Percentiles rank a stretch among this genome's conserved stretches.
phyloP scores from a whole-genome alignment of 2,113 vertebrate genomes.

The Prunella fulvescens region DNA sequence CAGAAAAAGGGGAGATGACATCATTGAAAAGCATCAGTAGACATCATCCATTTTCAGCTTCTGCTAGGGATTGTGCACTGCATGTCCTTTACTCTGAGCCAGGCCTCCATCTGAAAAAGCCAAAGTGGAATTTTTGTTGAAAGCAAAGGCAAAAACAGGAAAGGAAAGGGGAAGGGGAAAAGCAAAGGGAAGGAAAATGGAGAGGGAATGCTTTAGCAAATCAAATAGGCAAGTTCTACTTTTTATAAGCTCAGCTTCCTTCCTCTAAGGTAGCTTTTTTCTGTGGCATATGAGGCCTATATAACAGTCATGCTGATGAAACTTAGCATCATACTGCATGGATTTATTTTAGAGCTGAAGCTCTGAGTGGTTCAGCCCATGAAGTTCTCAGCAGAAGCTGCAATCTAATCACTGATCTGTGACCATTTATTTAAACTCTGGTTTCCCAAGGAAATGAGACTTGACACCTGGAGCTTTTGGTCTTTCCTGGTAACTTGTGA shows the following conservation, averaged over 20 bases:
- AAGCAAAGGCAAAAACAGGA: not conserved
- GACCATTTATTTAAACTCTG: not conserved
- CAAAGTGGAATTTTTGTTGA: conserved; percentile 23
- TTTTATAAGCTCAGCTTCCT: not conserved
- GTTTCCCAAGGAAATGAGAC: not conserved
- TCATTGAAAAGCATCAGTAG: not conserved
- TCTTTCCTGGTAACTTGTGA: not conserved
- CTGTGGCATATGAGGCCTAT: not conserved
- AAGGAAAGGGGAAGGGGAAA: not conserved
- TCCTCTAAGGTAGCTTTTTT: not conserved
- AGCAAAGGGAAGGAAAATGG: not conserved
- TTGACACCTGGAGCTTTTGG: not conserved
- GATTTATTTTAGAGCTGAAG: not conserved
- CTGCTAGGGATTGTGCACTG: not conserved
- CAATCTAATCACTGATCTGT: not conserved
- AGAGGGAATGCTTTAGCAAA: not conserved
- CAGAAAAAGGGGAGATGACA: not conserved
- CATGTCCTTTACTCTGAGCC: not conserved
- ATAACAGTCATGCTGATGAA: not conserved
- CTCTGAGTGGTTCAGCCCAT: not conserved
- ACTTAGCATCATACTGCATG: not conserved
- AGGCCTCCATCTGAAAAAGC: conserved; percentile 30
- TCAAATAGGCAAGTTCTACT: not conserved
- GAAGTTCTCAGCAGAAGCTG: not conserved
- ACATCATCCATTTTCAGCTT: conserved; percentile 51